phyloP scores from a whole-genome alignment of 2,888 invertebrate genomes.

The Pyrrhia umbra region DNA sequence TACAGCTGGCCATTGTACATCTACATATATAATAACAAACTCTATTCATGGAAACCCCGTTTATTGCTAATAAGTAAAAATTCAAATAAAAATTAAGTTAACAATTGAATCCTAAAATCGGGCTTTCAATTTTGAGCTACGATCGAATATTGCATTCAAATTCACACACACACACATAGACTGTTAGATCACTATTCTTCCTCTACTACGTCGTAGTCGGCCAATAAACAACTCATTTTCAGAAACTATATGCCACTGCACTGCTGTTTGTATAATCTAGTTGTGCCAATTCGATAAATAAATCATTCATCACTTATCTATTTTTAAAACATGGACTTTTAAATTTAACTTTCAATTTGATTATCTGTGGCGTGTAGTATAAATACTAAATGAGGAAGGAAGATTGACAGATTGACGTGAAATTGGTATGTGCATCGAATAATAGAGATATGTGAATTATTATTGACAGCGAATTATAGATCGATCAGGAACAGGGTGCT shows the following conservation, averaged over 20 bases:
- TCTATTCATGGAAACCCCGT: too few relatives aligned
- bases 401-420: conserved; percentile 9
- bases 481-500: neutral
- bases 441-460: neutral
- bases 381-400: conserved; percentile 1
- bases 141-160: too few relatives aligned
- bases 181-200: neutral
- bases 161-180: too few relatives aligned
- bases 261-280: neutral
- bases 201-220: neutral
- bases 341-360: neutral
- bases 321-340: neutral
- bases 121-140: too few relatives aligned
- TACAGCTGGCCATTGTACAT: too few relatives aligned
- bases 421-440: conserved; percentile 7
- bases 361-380: neutral
- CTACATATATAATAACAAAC: too few relatives aligned
- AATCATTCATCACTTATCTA: neutral
- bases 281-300: conserved; percentile 9
- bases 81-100: too few relatives aligned
- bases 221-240: neutral
- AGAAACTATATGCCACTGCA: neutral
- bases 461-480: neutral
- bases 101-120: too few relatives aligned
- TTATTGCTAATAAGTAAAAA: too few relatives aligned